A percentile compares a stretch with the other conserved stretches of the same genome.
Evolutionary conservation across 1,140 invertebrate genomes (phyloP).

Genomic region (Sitophilus oryzae): DNA sequence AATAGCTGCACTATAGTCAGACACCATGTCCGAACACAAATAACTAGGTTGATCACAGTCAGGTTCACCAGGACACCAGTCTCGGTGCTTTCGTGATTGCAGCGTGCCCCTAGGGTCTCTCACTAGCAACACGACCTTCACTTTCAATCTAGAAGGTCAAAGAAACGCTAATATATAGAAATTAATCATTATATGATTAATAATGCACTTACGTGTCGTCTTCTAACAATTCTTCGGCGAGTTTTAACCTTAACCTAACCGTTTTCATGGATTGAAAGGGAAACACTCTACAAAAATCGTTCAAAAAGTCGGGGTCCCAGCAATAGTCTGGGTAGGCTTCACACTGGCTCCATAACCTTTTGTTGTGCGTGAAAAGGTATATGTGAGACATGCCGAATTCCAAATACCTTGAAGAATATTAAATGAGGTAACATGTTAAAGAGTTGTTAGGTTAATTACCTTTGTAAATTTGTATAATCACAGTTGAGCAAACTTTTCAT

Average conservation of each 20-base stretch:
- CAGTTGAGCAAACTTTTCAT: conserved; percentile 69
- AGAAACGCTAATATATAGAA: conserved; percentile 5
- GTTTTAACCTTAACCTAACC: conserved; percentile 65
- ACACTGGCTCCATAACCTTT: conserved; percentile 74
- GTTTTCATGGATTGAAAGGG: conserved; percentile 85
- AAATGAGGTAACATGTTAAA: background rate
- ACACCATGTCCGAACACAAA: conserved; percentile 75
- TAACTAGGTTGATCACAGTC: conserved; percentile 72
- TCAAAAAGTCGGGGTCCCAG: conserved; percentile 68
- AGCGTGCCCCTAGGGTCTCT: conserved; percentile 80
- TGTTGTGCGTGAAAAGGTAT: conserved; percentile 79
- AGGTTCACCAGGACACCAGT: conserved; percentile 76
- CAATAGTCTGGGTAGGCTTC: conserved; percentile 65
- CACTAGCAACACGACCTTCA: conserved; percentile 71
- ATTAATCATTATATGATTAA: background rate
- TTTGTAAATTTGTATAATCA: conserved; percentile 63
- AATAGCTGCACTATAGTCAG: conserved; percentile 72
- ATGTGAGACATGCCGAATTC: conserved; percentile 68
- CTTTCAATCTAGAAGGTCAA: conserved; percentile 55
- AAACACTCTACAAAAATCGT: conserved; percentile 73
- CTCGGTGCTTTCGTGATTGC: conserved; percentile 75
- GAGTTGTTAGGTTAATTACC: conserved; percentile 29
- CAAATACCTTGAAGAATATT: conserved; percentile 52
- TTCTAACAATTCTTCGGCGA: conserved; percentile 64
- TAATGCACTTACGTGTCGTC: conserved; percentile 60